Evolutionary conservation across 2,113 vertebrate genomes (phyloP), one percentile per base, ranked within the genome.

Genomic region (Struthidea cinerea): DNA sequence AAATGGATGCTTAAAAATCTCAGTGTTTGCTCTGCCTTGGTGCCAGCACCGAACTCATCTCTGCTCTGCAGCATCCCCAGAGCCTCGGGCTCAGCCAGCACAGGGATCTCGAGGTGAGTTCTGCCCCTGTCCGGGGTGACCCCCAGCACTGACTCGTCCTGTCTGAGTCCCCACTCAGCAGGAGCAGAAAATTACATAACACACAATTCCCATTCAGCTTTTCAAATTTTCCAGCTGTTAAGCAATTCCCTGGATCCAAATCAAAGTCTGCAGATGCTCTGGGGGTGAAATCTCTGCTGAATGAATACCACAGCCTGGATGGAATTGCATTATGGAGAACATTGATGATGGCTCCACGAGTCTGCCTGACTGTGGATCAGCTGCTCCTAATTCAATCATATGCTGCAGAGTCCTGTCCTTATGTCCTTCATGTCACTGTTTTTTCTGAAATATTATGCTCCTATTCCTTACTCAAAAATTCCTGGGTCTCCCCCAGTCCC

Each of bases 211-310:
- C 79, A 74, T 33, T 50, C 90, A 88, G 50, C 71, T 39, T 64
- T 35, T 69, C 78, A 57, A 75, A 70, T 88, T 53, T 90, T 65
- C 90, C 89, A 93, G 68, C 93, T 80, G 82, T 30, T 77, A 35
- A 69, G 55, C 88, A 86, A 69, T 67, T 94, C 95, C 82, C 94
- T 86, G 94, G 88, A 57, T 59, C 63, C 85, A 65, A 94, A 95
- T 88, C 90, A 84, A 88, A 92, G 92, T 3, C 90, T 86, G 83
- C 82, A 86, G 74, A 77, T 88, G 88, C 90, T 90, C 85, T 85
- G 71, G 79, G 89, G 88, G 79, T 33, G 84, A 87, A 83, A 28
- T 65, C 78, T 80, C 85, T 61, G 4, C 61, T 42, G 85, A 57
- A 49, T 4, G n/a, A 73, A 44, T 2, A 71, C 28, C 61, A 49